Base-by-base conservation (phyloP, 53 echinoderm and acorn worm species). In the Echinarachnius parma region DNA sequence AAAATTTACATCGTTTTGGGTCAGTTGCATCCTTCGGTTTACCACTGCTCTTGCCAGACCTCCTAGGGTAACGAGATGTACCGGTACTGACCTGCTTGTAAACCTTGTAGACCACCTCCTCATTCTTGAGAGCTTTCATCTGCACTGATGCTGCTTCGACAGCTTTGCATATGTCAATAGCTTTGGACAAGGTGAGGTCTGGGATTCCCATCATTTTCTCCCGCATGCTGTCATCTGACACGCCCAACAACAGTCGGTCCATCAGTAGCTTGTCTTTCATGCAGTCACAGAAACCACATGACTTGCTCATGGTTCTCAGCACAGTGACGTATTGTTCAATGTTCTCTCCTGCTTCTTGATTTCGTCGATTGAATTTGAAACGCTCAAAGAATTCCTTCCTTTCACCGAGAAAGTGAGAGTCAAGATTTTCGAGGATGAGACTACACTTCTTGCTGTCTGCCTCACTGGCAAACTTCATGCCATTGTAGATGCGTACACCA, bases 281-380 rank as follows among this genome's bases (percentile, higher is more conserved):
- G 54, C 61, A 84, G 3, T 48, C 61, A 65, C 84, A 80, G 46
- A 84, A 84, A 28, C 75, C 76, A 53, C 84, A 89, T 5, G 69
- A 84, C 48, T 89, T 84, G 22, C 75, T 61, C 46, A 89, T 75
- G 7, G 46, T 69, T 31, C 75, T 54, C 45, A 86, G 31, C 29
- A 33, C 34, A 22, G 86, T 59, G 22, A 85, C 46, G 56, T 80
- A 85, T 15, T 59, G 49, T 14, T 79, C 76, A 23, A 60, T 62
- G 33, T 55, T 71, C 60, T 86, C 86, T 29, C 64, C 75, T 4
- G 60, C 1, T 19, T 75, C 19, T 39, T 86, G 86, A 29, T 75
- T 74, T 9, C 58, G 62, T 21, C 52, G 62, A 28, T 86, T 86
- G 59, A 80, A 86, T 23, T 74, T 72, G 29, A 52, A 86, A 1